Base-by-base conservation (phyloP, 2,888 invertebrate species). In the Apodemia hepburni region DNA sequence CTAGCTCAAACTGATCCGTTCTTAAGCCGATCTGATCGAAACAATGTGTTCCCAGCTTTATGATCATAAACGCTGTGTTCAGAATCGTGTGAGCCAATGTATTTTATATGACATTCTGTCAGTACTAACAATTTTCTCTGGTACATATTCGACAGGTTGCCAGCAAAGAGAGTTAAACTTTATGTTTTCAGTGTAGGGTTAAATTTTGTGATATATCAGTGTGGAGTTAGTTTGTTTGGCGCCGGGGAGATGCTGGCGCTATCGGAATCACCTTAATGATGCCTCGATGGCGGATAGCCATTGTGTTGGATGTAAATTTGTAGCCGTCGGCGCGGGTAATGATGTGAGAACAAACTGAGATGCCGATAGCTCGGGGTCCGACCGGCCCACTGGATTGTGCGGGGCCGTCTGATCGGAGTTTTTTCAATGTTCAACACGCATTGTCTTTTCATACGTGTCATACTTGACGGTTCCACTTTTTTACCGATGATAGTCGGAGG, bases 191-290 rank as follows among this genome's bases (percentile, higher is more conserved):
- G 61, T 61, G 65, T 82, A 85, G 77, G 77, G 82, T 74, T 69
- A 68, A 64, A 68, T 76, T 81, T 84, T 59, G 70, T 72, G 68
- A 60, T 66, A 33, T 61, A 38, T 18, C 51, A 33, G 33, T 29
- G 59, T 59, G 70, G 61, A 64, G 70, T 73, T 87, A 76, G 73
- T 76, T 70, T 78, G 74, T 84, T 86, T 74, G 70, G 71, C 59
- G 70, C 66, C 70, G 77, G 69, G 73, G 70, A 69, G 74, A 71
- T 75, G 75, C 82, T 85, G 90, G 90, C 90, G 90, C 90, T 91
- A 90, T 91, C 90, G 86, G 88, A 89, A 91, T 91, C 90, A 91
- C 91, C 89, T 90, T 91, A 91, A 91, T 91, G 91, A 91, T 91
- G 90, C 90, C 90, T 89, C 89, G 91, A 91, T 90, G 89, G 86